Evolutionary conservation across 2,888 invertebrate genomes (phyloP).

Genomic region (Eulithis testata): DNA sequence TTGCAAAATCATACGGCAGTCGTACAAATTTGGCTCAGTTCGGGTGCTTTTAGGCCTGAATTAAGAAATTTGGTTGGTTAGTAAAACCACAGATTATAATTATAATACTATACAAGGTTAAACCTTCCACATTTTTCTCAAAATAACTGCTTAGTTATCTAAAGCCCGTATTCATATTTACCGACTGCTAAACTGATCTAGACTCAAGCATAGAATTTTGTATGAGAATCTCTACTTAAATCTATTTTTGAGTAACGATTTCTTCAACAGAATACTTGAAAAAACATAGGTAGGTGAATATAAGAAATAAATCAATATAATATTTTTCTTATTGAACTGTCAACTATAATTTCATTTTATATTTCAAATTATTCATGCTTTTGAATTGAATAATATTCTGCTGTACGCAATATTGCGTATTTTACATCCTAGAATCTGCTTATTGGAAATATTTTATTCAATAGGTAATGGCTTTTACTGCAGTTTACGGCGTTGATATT

Average conservation of each 20-base stretch:
- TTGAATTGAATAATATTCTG: background rate
- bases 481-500: background rate
- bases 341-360: too few relatives aligned
- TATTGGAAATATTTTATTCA: constrained; percentile 21
- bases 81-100: too few relatives aligned
- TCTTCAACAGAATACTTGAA: too few relatives aligned
- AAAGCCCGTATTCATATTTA: too few relatives aligned
- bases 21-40: background rate
- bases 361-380: constrained; percentile 2
- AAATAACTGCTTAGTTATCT: background rate
- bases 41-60: background rate
- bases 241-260: too few relatives aligned
- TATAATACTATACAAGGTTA: too few relatives aligned
- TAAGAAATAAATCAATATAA: too few relatives aligned
- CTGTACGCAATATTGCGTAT: constrained; percentile 9
- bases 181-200: too few relatives aligned
- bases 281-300: too few relatives aligned
- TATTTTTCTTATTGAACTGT: too few relatives aligned
- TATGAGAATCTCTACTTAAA: too few relatives aligned
- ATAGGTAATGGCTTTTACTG: constrained; percentile 9
- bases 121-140: background rate
- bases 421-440: constrained; percentile 12
- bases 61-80: background rate
- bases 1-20: background rate
- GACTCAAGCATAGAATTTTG: too few relatives aligned